These are phyloP conservation scores for Tenthredo notha DNA, from an alignment of 2,888 invertebrate genomes.

Conservation along the genomic window DNA sequence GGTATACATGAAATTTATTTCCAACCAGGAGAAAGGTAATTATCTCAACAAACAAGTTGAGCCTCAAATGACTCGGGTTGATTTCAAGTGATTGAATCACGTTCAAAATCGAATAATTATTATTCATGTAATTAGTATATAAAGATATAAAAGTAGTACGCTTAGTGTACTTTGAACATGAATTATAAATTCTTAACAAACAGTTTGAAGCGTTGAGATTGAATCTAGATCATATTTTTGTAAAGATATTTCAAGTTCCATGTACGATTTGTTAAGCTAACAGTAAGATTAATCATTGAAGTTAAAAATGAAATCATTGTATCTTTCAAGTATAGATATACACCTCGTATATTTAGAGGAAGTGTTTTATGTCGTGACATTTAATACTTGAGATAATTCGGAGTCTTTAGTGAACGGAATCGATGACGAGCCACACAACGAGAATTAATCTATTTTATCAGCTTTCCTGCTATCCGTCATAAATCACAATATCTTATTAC, in stretches of 20 bases:
- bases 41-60: background rate
- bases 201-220: background rate
- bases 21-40: background rate
- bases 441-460: background rate
- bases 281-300: background rate
- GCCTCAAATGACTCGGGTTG: background rate
- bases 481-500: conserved; percentile 5
- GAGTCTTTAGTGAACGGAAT: conserved; percentile 2
- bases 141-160: conserved; percentile 5
- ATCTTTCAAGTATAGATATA: conserved; percentile 7
- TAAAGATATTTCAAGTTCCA: conserved; percentile 21
- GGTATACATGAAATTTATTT: conserved; percentile 3
- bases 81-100: background rate
- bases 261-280: conserved; percentile 9
- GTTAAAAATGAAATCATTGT: background rate
- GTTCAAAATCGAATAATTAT: background rate
- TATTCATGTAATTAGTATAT: background rate
- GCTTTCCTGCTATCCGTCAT: background rate
- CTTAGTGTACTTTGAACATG: conserved; percentile 8
- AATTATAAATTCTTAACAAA: background rate
- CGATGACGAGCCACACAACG: background rate
- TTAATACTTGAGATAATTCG: background rate
- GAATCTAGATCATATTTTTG: conserved; percentile 16
- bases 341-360: background rate
- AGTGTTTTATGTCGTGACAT: background rate